Conservation (phyloP, 2,888 invertebrate genomes). For the Copidosoma aretas region DNA sequence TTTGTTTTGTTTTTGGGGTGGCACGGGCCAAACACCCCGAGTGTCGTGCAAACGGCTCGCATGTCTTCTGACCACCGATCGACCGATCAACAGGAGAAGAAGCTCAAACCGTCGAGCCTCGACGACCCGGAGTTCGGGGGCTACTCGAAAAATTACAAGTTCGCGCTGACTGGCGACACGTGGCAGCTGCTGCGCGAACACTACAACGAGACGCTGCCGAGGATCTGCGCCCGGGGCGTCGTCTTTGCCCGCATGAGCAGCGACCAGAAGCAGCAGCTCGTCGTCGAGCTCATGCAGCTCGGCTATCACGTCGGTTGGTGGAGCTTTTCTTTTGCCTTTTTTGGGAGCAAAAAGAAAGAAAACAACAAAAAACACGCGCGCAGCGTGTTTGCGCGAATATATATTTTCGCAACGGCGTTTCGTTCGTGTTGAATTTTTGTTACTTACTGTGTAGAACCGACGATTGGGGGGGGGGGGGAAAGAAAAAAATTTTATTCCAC, state of each 20-base stretch:
- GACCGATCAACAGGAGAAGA: conserved; percentile 26
- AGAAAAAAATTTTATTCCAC: too few relatives aligned
- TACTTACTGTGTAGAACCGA: too few relatives aligned
- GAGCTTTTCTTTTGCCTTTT: background rate
- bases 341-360: too few relatives aligned
- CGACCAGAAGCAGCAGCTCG: conserved; percentile 80
- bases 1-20: conserved; percentile 1
- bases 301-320: conserved; percentile 71
- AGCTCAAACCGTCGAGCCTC: conserved; percentile 30
- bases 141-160: conserved; percentile 52
- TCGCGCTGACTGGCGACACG: conserved; percentile 76
- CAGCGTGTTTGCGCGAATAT: too few relatives aligned
- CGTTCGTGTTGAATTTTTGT: too few relatives aligned
- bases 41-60: too few relatives aligned
- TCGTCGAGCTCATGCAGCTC: conserved; percentile 74
- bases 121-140: conserved; percentile 52
- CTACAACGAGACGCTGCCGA: conserved; percentile 75
- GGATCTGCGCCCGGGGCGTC: conserved; percentile 71
- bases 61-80: background rate
- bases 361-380: too few relatives aligned
- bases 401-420: too few relatives aligned
- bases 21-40: too few relatives aligned
- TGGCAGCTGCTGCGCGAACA: conserved; percentile 76
- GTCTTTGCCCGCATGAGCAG: conserved; percentile 86
- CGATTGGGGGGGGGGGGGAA: too few relatives aligned